Evolutionary conservation across 2,797 vertebrate species (phyloP), one percentile per base, ranked within the genome.

Genomic region (Graptemys geographica): DNA sequence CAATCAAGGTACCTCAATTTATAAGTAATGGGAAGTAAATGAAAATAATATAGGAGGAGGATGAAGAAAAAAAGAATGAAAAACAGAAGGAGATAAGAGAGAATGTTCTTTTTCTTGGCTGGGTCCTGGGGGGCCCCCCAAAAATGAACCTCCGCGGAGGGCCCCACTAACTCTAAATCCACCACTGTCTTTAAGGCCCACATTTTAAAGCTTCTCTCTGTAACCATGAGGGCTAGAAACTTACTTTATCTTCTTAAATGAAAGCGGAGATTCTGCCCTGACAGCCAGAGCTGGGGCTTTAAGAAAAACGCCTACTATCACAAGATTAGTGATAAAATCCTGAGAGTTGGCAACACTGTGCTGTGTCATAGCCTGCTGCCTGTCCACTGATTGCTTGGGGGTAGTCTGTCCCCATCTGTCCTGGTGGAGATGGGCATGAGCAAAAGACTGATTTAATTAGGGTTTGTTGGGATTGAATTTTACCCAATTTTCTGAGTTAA

Each of bases 401-500:
- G 33, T 33, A 59, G 6, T 72, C 0, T 0, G 31, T 81, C 19
- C 51, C 25, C 41, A 65, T 25, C 7, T 1, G 1, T 41, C 18
- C 52, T 19, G 56, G 18, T 2, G 53, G 76, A 86, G 91, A 90
- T 8, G 85, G 37, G 9, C 13, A 18, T 13, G 90, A 92, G 86
- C 92, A 86, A 96, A 96, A 96, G 92, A 86, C 91, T 59, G 0
- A 4, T 1, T 72, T 49, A 94, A 90, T 85, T 47, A 23, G n/a
- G 23, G 15, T 69, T 83, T 81, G 83, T 62, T 10, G 86, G 56
- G 51, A 33, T 8, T 16, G 33, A 19, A 49, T 37, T 10, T 74
- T 79, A 41, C n/a, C 52, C 15, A 69, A 41, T 44, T 93, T 94
- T 91, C 74, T 94, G 78, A 87, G 94, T 88, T 93, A 81, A 33